Evolutionary conservation across 1,140 invertebrate species (phyloP), one percentile per base, ranked within the genome.

Genomic region (Laupala kohalensis): DNA sequence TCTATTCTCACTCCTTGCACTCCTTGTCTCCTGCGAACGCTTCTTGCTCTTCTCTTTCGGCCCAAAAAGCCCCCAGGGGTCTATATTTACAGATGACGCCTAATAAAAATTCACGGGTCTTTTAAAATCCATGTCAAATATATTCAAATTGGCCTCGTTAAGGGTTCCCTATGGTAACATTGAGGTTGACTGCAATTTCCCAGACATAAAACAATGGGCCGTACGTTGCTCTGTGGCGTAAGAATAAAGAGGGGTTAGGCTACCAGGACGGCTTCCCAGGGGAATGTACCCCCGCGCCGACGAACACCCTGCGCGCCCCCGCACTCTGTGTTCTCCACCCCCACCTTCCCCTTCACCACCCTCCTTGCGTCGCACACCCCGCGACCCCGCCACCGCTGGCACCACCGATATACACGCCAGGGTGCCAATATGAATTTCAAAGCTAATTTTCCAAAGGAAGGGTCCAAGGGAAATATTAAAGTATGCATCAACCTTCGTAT

Each of bases 151-250:
- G 79, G 79, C 77, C 78, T 77, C 78, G 78, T 80, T 81, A 79
- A 80, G 75, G 73, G 77, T 71, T 77, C 80, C 77, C 79, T n/a
- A 28, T 74, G 78, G 80, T 72, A 73, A 76, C 76, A 79, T 81
- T 81, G 79, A 79, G 80, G 80, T 81, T 81, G 80, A 81, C 80
- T 80, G 77, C 80, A 81, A 81, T 81, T 81, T 81, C 78, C 76
- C 77, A 77, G 78, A 80, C 79, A 79, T 79, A 77, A 80, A 80
- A 79, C 79, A 79, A 78, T 78, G 78, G 37, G 75, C 76, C 66
- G 70, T 71, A 65, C 64, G 70, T 71, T 71, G 26, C 63, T 64
- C 70, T 24, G 64, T 71, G 70, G 70, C 71, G 71, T 25, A 72
- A 72, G 65, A 72, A 72, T 72, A 72, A 72, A 68, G 71, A 68